A percentile compares a stretch with the other conserved stretches of the same genome.
Evolutionary conservation across 1,140 invertebrate genomes (phyloP).

Genomic region (Zelostemma sp.): DNA sequence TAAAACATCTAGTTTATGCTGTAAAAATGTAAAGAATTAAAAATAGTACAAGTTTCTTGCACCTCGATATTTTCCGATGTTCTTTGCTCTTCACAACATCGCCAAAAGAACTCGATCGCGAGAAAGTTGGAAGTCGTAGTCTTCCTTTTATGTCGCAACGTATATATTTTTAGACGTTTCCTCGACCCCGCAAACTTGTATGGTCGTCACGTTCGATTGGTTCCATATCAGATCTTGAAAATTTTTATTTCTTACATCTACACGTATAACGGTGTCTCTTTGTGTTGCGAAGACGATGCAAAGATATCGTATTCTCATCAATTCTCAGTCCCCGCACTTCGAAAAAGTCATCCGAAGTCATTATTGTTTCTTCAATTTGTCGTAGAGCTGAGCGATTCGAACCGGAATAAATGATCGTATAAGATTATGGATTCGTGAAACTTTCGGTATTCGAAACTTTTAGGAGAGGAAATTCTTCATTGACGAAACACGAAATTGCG

Average conservation of each 20-base stretch:
- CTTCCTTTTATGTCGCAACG: conserved; percentile 20
- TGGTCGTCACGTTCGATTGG: conserved; percentile 35
- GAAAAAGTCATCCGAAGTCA: too few relatives aligned
- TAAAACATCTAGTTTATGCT: too few relatives aligned
- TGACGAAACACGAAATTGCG: not conserved
- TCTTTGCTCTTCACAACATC: conserved; percentile 26
- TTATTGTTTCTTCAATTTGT: too few relatives aligned
- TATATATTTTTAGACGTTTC: conserved; percentile 19
- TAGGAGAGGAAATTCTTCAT: not conserved
- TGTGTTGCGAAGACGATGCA: conserved; percentile 31
- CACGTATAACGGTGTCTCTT: too few relatives aligned
- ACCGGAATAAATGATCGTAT: too few relatives aligned
- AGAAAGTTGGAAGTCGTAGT: conserved; percentile 13
- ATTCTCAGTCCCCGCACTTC: too few relatives aligned
- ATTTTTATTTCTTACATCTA: conserved; percentile 14
- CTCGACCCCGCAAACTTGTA: conserved; percentile 25
- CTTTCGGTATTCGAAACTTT: too few relatives aligned
- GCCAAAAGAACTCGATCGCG: conserved; percentile 20
- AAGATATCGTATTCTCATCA: too few relatives aligned
- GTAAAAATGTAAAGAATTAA: too few relatives aligned
- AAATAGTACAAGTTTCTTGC: too few relatives aligned
- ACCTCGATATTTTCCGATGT: not conserved
- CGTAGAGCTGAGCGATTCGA: too few relatives aligned
- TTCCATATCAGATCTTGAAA: conserved; percentile 30
- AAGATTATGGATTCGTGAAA: too few relatives aligned